Evolutionary conservation across 2,888 invertebrate species (phyloP), one percentile per base, ranked within the genome.

Genomic region (Hypsopygia costalis): DNA sequence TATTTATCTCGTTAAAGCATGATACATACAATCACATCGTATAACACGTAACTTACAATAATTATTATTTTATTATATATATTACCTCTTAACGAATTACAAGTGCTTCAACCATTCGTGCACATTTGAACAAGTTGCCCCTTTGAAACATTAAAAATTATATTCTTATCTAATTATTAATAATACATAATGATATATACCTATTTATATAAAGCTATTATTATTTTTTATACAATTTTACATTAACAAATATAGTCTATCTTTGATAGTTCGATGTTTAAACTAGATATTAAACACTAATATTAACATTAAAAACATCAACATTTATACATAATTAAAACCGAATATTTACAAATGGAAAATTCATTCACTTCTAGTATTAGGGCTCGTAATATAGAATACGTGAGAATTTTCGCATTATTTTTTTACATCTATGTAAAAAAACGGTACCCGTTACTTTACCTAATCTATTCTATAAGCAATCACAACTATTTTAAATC

Each of bases 321-420:
- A 43, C 30, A 41, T 40, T 41, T 27, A 34, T 40, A 36, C 29
- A 35, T 30, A 31, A 10, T 36, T 8, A 16, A 32, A 35, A 45
- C 43, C 27, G 16, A n/a, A 10, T 43, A 41, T 43, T 29, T 36
- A 48, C 43, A 27, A 8, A 6, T n/a, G 39, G 40, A 49, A 46
- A 55, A 55, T 48, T 60, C 58, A 44, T 47, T 33, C 43, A 49
- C n/a, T 41, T 43, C 62, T 55, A 67, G 68, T 3, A 73, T 69
- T 64, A 52, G 74, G 74, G 74, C 74, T 74, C 74, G 39, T 51
- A 69, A 70, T 65, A 75, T 59, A 57, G 67, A 66, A 63, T 46
- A 51, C 38, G 55, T 46, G 40, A 57, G 58, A 58, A 57, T 56
- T 48, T 46, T 51, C 35, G 31, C 25, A 11, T 34, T 36, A 37